Conservation (phyloP, 1,140 invertebrate species). For the Drosophila takahashii region DNA sequence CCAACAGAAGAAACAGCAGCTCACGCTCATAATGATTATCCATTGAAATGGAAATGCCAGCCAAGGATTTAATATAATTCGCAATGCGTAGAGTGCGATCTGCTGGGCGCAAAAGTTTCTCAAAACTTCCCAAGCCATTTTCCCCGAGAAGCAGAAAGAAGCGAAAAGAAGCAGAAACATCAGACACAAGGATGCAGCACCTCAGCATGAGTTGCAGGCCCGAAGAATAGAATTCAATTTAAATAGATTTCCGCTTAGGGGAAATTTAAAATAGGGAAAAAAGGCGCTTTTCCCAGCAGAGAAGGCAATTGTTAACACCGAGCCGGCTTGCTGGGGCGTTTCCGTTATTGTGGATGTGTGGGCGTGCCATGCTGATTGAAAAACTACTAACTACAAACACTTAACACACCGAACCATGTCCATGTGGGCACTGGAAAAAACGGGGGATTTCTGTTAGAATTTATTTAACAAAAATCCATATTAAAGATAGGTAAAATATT, state of each 20-base stretch:
- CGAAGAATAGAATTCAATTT: conserved; percentile 80
- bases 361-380: conserved; percentile 72
- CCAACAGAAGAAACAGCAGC: conserved; percentile 45
- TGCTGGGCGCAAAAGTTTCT: conserved; percentile 56
- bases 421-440: conserved; percentile 4
- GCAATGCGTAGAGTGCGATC: conserved; percentile 68
- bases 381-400: conserved; percentile 77
- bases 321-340: conserved; percentile 31
- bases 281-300: conserved; percentile 21
- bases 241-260: conserved; percentile 84
- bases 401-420: conserved; percentile 45
- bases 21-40: conserved; percentile 82
- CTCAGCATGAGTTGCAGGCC: conserved; percentile 65
- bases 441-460: neutral
- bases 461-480: neutral
- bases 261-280: conserved; percentile 70
- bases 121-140: conserved; percentile 33
- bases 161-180: neutral
- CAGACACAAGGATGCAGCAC: conserved; percentile 52
- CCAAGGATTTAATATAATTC: conserved; percentile 83
- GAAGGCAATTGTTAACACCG: conserved; percentile 74
- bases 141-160: neutral
- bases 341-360: conserved; percentile 41
- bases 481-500: too few species aligned
- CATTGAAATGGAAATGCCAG: conserved; percentile 82